Evolutionary conservation across 2,797 vertebrate species (phyloP).

Genomic region (Spinus olivaceus): DNA sequence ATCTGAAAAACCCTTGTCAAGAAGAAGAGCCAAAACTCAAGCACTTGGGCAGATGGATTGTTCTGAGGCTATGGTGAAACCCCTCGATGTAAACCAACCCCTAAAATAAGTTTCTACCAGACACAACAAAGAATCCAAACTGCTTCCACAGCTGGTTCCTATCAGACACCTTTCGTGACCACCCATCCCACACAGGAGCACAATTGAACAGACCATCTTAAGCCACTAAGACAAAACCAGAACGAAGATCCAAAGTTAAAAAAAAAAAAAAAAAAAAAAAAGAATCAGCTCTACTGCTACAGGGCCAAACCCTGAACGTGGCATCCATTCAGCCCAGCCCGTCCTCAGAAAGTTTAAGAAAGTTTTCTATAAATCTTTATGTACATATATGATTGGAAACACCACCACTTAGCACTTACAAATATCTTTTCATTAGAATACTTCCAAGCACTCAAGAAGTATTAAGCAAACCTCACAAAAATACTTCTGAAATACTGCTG

Average conservation of each 20-base stretch:
- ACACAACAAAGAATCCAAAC: not conserved
- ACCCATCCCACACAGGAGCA: not conserved
- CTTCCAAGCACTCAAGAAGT: not conserved
- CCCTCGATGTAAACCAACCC: not conserved
- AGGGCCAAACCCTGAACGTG: not conserved
- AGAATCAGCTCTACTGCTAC: not conserved
- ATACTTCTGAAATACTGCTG: not conserved
- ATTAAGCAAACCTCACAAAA: not conserved
- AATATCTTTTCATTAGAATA: not conserved
- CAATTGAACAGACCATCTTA: not conserved
- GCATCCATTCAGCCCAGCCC: not conserved
- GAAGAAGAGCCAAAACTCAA: not conserved
- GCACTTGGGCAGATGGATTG: not conserved
- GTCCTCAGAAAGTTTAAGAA: not conserved
- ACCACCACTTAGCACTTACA: not conserved
- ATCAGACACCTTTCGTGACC: not conserved
- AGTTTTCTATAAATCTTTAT: not conserved
- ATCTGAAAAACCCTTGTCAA: not conserved
- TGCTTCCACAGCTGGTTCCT: not conserved
- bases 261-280: too few species aligned
- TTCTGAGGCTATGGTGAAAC: not conserved
- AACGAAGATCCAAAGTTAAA: not conserved
- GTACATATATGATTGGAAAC: not conserved
- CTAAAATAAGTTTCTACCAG: not conserved
- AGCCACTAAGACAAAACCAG: not conserved